These are phyloP conservation scores for Picus viridis DNA, from an alignment of 2,797 vertebrate genomes.

Conservation along the genomic window DNA sequence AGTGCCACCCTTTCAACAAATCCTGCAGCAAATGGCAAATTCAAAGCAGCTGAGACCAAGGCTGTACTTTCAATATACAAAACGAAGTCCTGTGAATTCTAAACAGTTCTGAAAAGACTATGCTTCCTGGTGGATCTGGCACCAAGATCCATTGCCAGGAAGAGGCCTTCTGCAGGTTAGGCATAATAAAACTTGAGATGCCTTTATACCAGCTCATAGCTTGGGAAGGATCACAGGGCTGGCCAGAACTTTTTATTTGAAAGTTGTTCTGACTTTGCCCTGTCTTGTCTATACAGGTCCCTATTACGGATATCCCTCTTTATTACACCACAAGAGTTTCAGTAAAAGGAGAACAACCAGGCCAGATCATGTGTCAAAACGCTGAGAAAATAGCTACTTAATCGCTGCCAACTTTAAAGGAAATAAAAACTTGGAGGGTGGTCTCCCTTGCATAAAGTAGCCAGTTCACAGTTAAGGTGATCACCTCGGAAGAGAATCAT, in stretches of 20 bases:
- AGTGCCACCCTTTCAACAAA: neutral
- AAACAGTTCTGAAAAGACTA: conserved; percentile 41
- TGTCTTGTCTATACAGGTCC: neutral
- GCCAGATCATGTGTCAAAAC: conserved; percentile 19
- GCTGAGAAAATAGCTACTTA: neutral
- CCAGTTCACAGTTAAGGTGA: neutral
- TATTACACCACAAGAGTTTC: neutral
- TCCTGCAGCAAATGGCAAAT: conserved; percentile 41
- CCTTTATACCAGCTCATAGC: conserved; percentile 1
- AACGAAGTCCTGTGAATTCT: conserved; percentile 35
- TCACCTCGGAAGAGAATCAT: neutral
- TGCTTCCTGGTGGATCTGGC: conserved; percentile 25
- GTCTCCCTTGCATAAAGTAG: neutral
- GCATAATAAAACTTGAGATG: conserved; percentile 3
- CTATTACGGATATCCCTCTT: neutral
- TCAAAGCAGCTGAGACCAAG: conserved; percentile 34
- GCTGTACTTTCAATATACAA: conserved; percentile 39
- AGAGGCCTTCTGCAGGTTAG: conserved; percentile 41
- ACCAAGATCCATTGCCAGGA: conserved; percentile 20
- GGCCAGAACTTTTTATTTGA: neutral
- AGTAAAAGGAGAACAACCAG: neutral
- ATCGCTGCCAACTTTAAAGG: conserved; percentile 24
- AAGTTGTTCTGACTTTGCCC: neutral
- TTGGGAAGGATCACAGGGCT: neutral
- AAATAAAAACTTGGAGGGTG: conserved; percentile 13